A percentile compares a stretch with the other conserved stretches of the same genome.
Conservation (phyloP, 2,888 invertebrate species). For the Blera fallax region DNA sequence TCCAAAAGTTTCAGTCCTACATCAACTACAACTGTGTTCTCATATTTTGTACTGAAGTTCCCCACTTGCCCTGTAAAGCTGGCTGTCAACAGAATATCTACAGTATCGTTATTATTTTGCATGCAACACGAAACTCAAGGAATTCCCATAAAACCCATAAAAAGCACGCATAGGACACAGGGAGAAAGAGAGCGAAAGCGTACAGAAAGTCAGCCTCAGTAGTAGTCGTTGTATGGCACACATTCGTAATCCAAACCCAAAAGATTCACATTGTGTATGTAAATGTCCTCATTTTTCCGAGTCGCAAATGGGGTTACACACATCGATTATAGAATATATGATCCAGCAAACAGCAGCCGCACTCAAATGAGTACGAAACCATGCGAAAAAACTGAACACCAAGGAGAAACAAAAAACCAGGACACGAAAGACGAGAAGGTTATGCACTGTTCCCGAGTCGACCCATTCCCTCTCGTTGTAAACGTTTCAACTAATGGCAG, state of each 20-base stretch:
- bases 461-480: neutral
- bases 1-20: neutral
- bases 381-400: constrained; percentile 2
- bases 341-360: constrained; percentile 17
- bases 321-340: constrained; percentile 62
- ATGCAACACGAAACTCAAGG: constrained; percentile 54
- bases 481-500: constrained; percentile 59
- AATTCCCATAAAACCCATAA: constrained; percentile 46
- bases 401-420: neutral
- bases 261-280: constrained; percentile 40
- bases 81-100: neutral
- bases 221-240: constrained; percentile 8
- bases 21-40: neutral
- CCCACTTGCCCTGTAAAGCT: neutral
- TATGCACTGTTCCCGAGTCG: constrained; percentile 20
- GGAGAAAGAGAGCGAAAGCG: neutral
- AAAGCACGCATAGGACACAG: constrained; percentile 24
- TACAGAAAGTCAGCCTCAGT: constrained; percentile 5
- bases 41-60: neutral
- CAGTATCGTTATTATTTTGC: constrained; percentile 46
- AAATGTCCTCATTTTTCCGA: constrained; percentile 40
- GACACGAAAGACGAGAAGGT: constrained; percentile 20
- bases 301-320: constrained; percentile 49
- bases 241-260: constrained; percentile 33
- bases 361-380: constrained; percentile 6